phyloP scores from a whole-genome alignment of 92 coral and sea anemone species.

The Actinernus sp. region DNA sequence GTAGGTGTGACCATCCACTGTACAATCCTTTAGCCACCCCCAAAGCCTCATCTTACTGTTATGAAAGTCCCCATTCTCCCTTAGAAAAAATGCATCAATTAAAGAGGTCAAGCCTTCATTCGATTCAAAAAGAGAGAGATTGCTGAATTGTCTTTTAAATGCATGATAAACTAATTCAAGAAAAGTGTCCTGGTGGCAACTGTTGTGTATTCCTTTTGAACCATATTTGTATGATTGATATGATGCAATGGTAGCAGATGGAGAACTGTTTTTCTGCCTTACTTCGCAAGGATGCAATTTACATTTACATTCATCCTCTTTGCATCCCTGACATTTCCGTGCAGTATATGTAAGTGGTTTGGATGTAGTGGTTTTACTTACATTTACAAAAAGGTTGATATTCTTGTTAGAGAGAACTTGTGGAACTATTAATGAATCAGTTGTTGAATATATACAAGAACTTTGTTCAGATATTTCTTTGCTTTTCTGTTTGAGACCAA shows the following conservation, averaged over 20 bases:
- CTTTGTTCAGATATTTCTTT: conserved; percentile 11
- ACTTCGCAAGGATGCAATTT: conserved; percentile 13
- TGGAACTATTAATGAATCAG: conserved; percentile 7
- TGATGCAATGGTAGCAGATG: neutral
- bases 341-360: neutral
- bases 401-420: neutral
- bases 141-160: too few species aligned
- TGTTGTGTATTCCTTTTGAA: conserved; percentile 31
- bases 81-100: conserved; percentile 12
- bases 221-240: conserved; percentile 31
- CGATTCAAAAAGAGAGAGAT: neutral
- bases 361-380: neutral
- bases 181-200: conserved; percentile 51
- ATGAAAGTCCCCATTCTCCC: conserved; percentile 28
- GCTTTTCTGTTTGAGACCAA: conserved; percentile 24
- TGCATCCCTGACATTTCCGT: conserved; percentile 21
- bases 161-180: conserved; percentile 44
- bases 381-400: conserved; percentile 3
- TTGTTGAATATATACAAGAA: neutral
- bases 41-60: conserved; percentile 49
- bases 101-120: conserved; percentile 20
- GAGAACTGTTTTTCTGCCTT: neutral
- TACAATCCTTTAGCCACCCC: conserved; percentile 55
- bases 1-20: conserved; percentile 32
- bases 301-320: conserved; percentile 13